Percentiles rank a stretch among this genome's conserved stretches.
Evolutionary conservation across 2,888 invertebrate species (phyloP).

Genomic region (Esperia sulphurella): DNA sequence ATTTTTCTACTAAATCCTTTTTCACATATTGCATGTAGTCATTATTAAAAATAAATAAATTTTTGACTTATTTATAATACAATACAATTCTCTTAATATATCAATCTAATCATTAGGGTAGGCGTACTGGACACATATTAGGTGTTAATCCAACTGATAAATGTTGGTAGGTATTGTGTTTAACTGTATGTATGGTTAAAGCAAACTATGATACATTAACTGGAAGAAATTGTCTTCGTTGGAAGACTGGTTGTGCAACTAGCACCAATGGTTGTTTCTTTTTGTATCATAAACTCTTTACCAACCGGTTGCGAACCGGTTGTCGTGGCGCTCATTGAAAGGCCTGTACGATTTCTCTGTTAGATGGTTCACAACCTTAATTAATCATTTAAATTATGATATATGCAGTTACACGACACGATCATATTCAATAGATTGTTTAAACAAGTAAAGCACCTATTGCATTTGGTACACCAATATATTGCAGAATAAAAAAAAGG

Average conservation of each 20-base stretch:
- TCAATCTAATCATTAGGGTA: slow-evolving; percentile 35
- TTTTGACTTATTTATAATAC: slow-evolving; percentile 27
- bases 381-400: no score
- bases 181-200: neutral
- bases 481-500: no score
- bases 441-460: neutral
- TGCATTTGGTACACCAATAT: no score
- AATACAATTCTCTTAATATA: slow-evolving; percentile 33
- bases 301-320: no score
- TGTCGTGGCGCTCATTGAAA: no score
- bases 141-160: slow-evolving; percentile 11
- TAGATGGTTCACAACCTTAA: no score
- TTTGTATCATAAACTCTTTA: no score
- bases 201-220: neutral
- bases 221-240: neutral
- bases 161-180: neutral
- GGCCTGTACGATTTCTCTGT: no score
- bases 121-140: slow-evolving; percentile 16
- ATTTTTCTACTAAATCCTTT: no score
- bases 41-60: slow-evolving; percentile 23
- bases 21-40: neutral
- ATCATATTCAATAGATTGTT: no score
- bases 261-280: neutral
- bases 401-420: no score
- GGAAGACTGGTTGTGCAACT: neutral